Conservation (phyloP, 2,113 vertebrate species). For the Myotis davidii region DNA sequence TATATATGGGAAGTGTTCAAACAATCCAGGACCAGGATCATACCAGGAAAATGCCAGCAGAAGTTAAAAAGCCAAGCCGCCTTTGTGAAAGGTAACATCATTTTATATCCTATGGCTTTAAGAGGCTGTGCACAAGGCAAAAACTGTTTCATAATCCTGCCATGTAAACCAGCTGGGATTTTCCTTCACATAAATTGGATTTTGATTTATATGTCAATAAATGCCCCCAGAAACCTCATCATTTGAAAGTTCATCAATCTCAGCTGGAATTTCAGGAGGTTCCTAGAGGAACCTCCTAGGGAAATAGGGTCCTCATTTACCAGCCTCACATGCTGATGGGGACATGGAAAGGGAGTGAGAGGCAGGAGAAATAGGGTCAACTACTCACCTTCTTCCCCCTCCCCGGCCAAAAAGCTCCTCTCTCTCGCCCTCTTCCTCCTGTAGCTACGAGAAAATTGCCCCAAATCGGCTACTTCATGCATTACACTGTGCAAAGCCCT, state of each 20-base stretch:
- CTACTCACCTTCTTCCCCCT: no score
- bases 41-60: not conserved
- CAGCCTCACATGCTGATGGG: not conserved
- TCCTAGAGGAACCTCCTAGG: not conserved
- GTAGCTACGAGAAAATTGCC: not conserved
- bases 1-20: not conserved
- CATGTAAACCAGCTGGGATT: slow-evolving; percentile 57
- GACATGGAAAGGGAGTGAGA: not conserved
- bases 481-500: not conserved
- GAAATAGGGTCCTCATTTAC: not conserved
- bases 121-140: not conserved
- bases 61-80: not conserved
- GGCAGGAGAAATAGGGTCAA: not conserved
- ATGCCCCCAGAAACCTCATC: slow-evolving; percentile 70
- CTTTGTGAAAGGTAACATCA: slow-evolving; percentile 17
- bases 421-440: no score
- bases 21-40: not conserved
- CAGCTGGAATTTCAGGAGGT: no score
- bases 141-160: slow-evolving; percentile 55
- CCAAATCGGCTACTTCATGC: not conserved
- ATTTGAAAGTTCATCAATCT: slow-evolving; percentile 70
- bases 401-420: no score
- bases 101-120: not conserved
- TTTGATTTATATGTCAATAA: slow-evolving; percentile 76
- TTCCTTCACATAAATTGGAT: slow-evolving; percentile 70